These are phyloP conservation scores for Conomelus anceps DNA, from an alignment of 2,888 invertebrate species.

Conservation along the genomic window DNA sequence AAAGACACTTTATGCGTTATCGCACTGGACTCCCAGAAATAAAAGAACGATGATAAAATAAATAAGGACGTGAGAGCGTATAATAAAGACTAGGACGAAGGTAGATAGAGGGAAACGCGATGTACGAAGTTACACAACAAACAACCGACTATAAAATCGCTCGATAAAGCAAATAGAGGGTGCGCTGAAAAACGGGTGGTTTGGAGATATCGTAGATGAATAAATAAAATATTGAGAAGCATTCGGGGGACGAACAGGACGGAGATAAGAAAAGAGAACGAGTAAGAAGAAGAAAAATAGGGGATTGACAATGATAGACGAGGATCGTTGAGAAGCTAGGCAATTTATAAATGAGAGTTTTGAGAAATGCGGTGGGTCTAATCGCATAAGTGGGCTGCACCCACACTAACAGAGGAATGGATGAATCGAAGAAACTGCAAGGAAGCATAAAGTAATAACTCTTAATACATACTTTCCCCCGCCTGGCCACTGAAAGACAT, in stretches of 20 bases:
- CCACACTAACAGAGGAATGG: neutral
- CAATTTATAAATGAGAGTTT: neutral
- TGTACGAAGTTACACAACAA: neutral
- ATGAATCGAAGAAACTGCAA: neutral
- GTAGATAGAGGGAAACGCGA: neutral
- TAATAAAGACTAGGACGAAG: neutral
- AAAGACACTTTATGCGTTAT: no score
- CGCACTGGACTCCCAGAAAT: no score
- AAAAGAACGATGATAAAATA: no score
- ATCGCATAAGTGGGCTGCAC: neutral
- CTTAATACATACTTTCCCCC: no score
- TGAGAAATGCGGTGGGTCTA: neutral
- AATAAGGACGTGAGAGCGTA: neutral
- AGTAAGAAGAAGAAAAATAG: neutral
- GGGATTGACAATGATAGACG: neutral
- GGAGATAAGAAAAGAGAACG: neutral
- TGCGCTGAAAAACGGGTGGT: neutral
- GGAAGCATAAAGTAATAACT: neutral
- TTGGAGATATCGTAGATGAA: neutral
- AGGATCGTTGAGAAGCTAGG: neutral
- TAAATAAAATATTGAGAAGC: neutral
- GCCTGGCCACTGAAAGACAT: neutral
- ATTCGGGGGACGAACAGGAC: neutral
- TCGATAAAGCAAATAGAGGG: neutral
- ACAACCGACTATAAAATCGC: neutral